These are phyloP conservation scores for Parazoanthus swiftii DNA, from an alignment of 92 coral and sea anemone species.

Conservation along the genomic window DNA sequence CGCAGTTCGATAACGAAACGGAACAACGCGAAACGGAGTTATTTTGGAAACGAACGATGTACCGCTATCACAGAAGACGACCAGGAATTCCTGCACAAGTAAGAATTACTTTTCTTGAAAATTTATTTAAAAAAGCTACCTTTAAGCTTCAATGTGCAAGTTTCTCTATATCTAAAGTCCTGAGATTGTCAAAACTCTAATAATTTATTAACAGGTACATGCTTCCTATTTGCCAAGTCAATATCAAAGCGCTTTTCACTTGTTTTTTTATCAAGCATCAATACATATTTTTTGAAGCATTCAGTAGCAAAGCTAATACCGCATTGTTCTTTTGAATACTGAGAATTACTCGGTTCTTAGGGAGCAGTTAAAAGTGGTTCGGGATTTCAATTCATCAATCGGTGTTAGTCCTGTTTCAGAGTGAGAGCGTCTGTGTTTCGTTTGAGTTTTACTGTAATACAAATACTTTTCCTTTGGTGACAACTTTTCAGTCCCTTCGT, in stretches of 20 bases:
- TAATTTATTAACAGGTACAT: constrained; percentile 7
- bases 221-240: background rate
- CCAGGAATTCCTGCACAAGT: constrained; percentile 90
- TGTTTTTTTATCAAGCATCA: background rate
- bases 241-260: background rate
- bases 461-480: no score
- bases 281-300: background rate
- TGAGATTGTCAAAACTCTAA: background rate
- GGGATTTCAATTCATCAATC: background rate
- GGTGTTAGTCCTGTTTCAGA: background rate
- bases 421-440: no score
- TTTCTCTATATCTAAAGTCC: background rate
- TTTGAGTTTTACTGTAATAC: no score
- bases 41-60: constrained; percentile 93
- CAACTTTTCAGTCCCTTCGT: no score
- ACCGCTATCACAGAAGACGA: constrained; percentile 77
- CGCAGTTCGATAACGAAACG: constrained; percentile 79
- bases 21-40: constrained; percentile 87
- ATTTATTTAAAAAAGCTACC: background rate
- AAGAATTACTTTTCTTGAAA: background rate
- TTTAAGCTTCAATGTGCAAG: background rate
- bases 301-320: background rate
- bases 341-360: background rate
- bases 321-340: background rate
- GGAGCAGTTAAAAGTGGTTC: background rate